phyloP scores from a whole-genome alignment of 2,888 invertebrate genomes.

The Yponomeuta evonymella region DNA sequence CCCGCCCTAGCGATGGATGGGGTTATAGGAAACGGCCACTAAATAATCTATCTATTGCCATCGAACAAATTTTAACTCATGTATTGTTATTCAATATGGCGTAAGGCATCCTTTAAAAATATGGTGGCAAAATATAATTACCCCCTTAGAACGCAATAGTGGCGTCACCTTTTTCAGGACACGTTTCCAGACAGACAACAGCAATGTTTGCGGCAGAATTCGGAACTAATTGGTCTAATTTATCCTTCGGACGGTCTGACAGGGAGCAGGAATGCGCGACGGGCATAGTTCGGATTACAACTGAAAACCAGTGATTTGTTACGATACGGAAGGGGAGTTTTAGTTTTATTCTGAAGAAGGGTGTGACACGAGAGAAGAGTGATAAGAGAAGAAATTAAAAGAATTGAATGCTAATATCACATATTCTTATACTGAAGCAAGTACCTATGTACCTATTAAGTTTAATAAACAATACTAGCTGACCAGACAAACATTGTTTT shows the following conservation, averaged over 20 bases:
- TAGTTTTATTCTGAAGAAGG: not conserved
- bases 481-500: too few relatives aligned
- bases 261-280: slow-evolving; percentile 26
- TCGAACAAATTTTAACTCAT: too few relatives aligned
- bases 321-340: slow-evolving; percentile 10
- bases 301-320: slow-evolving; percentile 46
- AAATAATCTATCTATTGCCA: too few relatives aligned
- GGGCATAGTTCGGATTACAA: slow-evolving; percentile 45
- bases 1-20: too few relatives aligned
- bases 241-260: slow-evolving; percentile 35
- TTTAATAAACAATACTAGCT: too few relatives aligned
- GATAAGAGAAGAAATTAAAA: too few relatives aligned
- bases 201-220: slow-evolving; percentile 9
- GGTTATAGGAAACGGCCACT: too few relatives aligned
- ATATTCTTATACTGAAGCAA: too few relatives aligned
- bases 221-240: slow-evolving; percentile 54
- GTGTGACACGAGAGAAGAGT: not conserved
- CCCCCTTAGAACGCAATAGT: not conserved
- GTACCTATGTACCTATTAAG: too few relatives aligned
- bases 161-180: not conserved
- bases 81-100: too few relatives aligned
- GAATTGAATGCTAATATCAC: too few relatives aligned
- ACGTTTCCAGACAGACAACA: not conserved
- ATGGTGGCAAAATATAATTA: not conserved
- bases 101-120: too few relatives aligned